Evolutionary conservation across 2,797 vertebrate genomes (phyloP).

Genomic region (Acridotheres tristis): DNA sequence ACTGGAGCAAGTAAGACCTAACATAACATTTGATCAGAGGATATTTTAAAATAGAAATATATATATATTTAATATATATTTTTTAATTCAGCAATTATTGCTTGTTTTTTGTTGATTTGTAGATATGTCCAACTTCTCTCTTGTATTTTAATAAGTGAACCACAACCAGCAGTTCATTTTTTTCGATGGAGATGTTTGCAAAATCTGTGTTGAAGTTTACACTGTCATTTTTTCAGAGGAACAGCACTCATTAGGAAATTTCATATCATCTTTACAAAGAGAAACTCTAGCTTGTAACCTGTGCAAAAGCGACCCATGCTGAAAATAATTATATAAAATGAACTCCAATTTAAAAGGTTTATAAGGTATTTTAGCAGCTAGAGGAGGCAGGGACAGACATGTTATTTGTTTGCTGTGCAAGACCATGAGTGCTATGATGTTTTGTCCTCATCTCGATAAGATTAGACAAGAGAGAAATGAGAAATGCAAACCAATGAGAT

Average conservation of each 20-base stretch:
- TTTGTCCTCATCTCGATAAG: neutral
- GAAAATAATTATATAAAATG: neutral
- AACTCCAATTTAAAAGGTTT: neutral
- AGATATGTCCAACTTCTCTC: neutral
- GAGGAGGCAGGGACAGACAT: neutral
- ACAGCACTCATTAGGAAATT: neutral
- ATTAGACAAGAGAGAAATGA: neutral
- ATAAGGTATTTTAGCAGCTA: neutral
- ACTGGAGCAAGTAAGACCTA: neutral
- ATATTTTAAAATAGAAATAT: neutral
- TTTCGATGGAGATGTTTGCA: neutral
- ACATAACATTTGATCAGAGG: neutral
- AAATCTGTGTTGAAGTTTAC: neutral
- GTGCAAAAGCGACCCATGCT: rapidly evolving
- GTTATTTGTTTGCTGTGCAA: neutral
- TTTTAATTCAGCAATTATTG: neutral
- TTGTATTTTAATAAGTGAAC: neutral
- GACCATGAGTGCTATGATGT: neutral
- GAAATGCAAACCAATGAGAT: neutral
- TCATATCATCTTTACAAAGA: neutral
- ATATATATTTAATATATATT: neutral
- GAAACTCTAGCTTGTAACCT: neutral
- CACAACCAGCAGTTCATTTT: neutral
- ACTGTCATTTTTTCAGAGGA: neutral
- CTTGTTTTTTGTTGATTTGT: neutral